Evolutionary conservation across 2,797 vertebrate species (phyloP).

Genomic region (Liasis olivaceus): DNA sequence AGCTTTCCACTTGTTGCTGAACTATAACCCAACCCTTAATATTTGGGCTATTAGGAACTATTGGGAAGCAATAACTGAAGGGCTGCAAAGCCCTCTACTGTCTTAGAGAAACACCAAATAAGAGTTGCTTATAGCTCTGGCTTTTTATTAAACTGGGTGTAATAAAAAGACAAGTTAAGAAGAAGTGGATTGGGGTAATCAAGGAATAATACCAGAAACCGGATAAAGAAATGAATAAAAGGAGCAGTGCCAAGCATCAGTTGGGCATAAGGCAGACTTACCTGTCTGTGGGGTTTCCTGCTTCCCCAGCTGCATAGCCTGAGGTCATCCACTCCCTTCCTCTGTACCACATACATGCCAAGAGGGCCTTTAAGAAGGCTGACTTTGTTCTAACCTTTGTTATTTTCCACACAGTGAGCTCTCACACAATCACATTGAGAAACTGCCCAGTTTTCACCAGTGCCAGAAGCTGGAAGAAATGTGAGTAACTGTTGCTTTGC

Average conservation of each 20-base stretch:
- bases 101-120: background rate
- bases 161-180: background rate
- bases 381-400: background rate
- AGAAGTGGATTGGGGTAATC: background rate
- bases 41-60: background rate
- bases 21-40: background rate
- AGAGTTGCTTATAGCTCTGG: background rate
- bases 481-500: slow-evolving; percentile 76
- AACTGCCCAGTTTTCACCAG: slow-evolving; percentile 88
- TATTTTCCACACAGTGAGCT: slow-evolving; percentile 81
- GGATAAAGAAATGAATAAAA: background rate
- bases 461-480: slow-evolving; percentile 92
- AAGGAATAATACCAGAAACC: background rate
- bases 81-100: background rate
- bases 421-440: slow-evolving; percentile 89
- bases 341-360: background rate
- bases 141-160: rapidly evolving
- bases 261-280: background rate
- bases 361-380: background rate
- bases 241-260: background rate
- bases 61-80: background rate
- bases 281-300: background rate
- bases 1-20: background rate
- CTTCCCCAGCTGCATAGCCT: background rate
- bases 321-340: background rate